These are phyloP conservation scores for Drosophila subsilvestris DNA, from an alignment of 2,888 invertebrate genomes.

Conservation along the genomic window DNA sequence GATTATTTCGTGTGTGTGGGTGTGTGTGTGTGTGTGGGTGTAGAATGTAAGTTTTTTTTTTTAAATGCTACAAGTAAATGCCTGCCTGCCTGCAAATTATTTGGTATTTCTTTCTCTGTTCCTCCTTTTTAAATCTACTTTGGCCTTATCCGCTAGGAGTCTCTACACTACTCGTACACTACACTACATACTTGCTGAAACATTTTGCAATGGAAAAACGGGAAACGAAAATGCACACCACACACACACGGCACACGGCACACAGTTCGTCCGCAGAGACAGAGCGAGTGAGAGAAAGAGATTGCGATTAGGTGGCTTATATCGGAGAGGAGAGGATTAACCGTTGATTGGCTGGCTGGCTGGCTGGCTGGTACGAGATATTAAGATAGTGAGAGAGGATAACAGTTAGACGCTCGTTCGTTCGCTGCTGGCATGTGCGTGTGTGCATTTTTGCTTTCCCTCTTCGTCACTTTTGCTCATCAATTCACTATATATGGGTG, in stretches of 20 bases:
- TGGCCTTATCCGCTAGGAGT: conserved; percentile 63
- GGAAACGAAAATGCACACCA: conserved; percentile 13
- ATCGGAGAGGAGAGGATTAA: background rate
- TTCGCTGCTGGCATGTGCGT: background rate
- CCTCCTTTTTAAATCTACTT: conserved; percentile 66
- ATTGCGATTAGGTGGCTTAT: background rate
- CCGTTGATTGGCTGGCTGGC: background rate
- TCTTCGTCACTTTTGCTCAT: conserved; percentile 32
- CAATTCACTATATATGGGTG: conserved; percentile 27
- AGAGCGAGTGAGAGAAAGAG: background rate
- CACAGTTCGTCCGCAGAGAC: conserved; percentile 1
- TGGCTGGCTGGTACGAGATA: background rate
- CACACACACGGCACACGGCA: conserved; percentile 8
- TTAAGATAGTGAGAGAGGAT: background rate
- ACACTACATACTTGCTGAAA: conserved; percentile 43
- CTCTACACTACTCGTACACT: conserved; percentile 22
- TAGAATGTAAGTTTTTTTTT: conserved; percentile 17
- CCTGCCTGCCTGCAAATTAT: conserved; percentile 51
- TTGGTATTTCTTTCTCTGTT: conserved; percentile 42
- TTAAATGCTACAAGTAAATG: conserved; percentile 70
- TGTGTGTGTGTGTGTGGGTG: conserved; percentile 17
- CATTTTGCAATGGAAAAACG: conserved; percentile 36
- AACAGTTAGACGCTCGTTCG: background rate
- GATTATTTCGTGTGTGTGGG: background rate
- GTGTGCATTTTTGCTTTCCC: conserved; percentile 1